phyloP scores from a whole-genome alignment of 1,140 invertebrate genomes.

The Drosophila mayri region DNA sequence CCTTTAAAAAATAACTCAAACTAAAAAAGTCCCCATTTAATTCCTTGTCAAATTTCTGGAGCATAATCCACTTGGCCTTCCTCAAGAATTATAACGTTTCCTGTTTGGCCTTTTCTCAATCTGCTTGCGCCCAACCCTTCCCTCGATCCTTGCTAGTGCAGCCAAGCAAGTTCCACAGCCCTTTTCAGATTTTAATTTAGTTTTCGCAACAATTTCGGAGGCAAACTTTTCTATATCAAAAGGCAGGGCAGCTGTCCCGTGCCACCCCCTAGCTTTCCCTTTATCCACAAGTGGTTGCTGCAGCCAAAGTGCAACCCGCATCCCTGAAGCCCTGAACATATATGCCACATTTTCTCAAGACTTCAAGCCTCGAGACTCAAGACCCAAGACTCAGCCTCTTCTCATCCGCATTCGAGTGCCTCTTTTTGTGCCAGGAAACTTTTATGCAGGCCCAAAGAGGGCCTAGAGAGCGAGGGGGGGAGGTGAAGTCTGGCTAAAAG shows the following conservation, averaged over 20 bases:
- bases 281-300: constrained; percentile 43
- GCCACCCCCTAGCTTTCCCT: neutral
- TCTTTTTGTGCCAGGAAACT: constrained; percentile 30
- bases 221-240: constrained; percentile 72
- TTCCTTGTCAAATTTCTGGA: constrained; percentile 29
- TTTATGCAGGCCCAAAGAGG: constrained; percentile 40
- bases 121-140: neutral
- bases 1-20: neutral
- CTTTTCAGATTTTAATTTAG: constrained; percentile 81
- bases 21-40: constrained; percentile 4
- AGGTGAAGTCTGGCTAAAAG: constrained; percentile 37
- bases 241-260: constrained; percentile 11
- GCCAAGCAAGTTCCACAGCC: constrained; percentile 29
- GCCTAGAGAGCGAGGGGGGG: neutral
- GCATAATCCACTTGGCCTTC: constrained; percentile 52
- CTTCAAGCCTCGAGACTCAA: constrained; percentile 13
- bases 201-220: constrained; percentile 74
- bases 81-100: constrained; percentile 25
- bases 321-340: constrained; percentile 6
- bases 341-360: constrained; percentile 26
- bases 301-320: constrained; percentile 52
- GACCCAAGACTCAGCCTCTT: constrained; percentile 37
- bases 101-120: constrained; percentile 31
- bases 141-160: neutral
- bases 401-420: constrained; percentile 50